Conservation (phyloP, 1,140 invertebrate genomes). For the Druon quercuslanigerum region DNA sequence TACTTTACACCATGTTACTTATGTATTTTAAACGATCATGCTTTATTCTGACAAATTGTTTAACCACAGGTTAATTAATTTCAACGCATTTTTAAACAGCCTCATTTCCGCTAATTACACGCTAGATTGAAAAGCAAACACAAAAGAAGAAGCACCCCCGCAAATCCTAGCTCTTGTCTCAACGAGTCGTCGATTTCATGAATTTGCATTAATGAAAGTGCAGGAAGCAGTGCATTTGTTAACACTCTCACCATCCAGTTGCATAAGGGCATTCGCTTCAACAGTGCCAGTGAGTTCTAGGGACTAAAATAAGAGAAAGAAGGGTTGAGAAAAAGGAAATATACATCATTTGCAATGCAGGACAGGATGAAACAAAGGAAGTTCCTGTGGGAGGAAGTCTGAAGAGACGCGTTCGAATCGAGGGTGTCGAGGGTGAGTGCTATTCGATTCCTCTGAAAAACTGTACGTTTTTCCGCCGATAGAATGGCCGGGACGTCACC, state of each 20-base stretch:
- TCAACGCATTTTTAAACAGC: neutral
- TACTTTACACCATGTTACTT: too few relatives aligned
- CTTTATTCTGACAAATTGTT: too few relatives aligned
- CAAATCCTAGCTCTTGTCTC: neutral
- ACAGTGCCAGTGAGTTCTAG: constrained; percentile 5
- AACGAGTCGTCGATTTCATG: constrained; percentile 26
- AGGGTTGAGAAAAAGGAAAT: neutral
- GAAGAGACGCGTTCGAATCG: constrained; percentile 43
- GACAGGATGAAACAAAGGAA: constrained; percentile 63
- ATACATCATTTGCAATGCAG: constrained; percentile 45
- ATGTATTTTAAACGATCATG: too few relatives aligned
- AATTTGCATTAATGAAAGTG: constrained; percentile 28
- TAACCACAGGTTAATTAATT: neutral
- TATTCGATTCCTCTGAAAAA: constrained; percentile 75
- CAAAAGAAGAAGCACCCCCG: neutral
- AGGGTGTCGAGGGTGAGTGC: constrained; percentile 51
- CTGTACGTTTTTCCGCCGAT: constrained; percentile 76
- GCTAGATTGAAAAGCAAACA: constrained; percentile 14
- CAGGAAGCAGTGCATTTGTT: constrained; percentile 1
- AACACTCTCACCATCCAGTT: constrained; percentile 5
- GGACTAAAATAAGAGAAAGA: constrained; percentile 4
- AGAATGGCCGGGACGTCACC: constrained; percentile 76
- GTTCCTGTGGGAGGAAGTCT: constrained; percentile 51
- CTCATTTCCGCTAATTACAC: constrained; percentile 19
- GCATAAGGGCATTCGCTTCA: neutral